Percentiles rank a stretch among this genome's conserved stretches.
Evolutionary conservation across 2,113 vertebrate species (phyloP).

Genomic region (Polypterus senegalus): DNA sequence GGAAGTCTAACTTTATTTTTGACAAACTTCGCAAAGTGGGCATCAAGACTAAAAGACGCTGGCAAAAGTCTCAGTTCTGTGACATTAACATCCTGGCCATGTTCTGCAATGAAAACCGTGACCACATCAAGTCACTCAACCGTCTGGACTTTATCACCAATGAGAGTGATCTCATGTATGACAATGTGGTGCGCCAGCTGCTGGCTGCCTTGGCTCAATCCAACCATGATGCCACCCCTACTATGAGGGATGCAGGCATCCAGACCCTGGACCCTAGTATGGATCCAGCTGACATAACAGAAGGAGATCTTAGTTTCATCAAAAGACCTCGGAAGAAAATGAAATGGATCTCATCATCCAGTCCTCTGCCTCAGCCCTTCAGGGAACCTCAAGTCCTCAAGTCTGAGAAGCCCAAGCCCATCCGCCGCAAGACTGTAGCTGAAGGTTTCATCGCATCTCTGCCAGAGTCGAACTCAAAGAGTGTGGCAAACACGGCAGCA

Average conservation of each 20-base stretch:
- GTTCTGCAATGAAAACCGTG: slow-evolving; percentile 97
- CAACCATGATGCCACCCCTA: slow-evolving; percentile 87
- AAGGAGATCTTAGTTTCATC: slow-evolving; percentile 72
- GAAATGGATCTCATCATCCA: slow-evolving; percentile 84
- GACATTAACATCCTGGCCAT: slow-evolving; percentile 98
- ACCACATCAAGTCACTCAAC: slow-evolving; percentile 97
- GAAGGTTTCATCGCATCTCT: slow-evolving; percentile 81
- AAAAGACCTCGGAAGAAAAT: slow-evolving; percentile 92
- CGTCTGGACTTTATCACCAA: slow-evolving; percentile 97
- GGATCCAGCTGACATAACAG: slow-evolving; percentile 67
- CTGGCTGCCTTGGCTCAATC: slow-evolving; percentile 89
- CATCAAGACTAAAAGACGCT: slow-evolving; percentile 86
- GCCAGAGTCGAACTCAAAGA: slow-evolving; percentile 62
- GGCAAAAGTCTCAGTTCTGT: slow-evolving; percentile 97
- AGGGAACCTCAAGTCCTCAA: slow-evolving; percentile 83
- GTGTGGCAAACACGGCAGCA: slow-evolving; percentile 11
- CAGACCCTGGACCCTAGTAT: slow-evolving; percentile 80
- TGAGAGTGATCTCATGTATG: slow-evolving; percentile 96
- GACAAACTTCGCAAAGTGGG: slow-evolving; percentile 97
- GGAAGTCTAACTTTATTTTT: slow-evolving; percentile 97
- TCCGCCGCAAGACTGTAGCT: slow-evolving; percentile 72
- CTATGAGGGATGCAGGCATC: slow-evolving; percentile 79
- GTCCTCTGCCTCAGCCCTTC: slow-evolving; percentile 89
- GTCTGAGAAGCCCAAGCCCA: slow-evolving; percentile 79
- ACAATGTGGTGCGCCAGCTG: slow-evolving; percentile 94